Base-by-base conservation (phyloP, 2,888 invertebrate genomes). In the Scaptomyza tumidula region DNA sequence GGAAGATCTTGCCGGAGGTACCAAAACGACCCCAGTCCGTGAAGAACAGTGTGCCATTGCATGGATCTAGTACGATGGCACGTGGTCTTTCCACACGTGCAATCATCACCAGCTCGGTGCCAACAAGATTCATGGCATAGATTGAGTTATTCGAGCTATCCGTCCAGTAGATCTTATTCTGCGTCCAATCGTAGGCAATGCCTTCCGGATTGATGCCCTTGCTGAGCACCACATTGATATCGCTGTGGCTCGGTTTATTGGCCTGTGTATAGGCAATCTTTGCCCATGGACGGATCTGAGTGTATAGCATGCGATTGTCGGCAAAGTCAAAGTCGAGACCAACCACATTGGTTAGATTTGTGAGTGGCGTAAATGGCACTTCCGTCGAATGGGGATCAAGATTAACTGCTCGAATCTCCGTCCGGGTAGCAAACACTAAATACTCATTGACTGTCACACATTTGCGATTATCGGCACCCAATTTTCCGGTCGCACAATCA, bases 121-220 rank as follows among this genome's bases (percentile, higher is more conserved):
- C 97, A 88, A 98, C 97, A 24, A 97, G 92, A 90, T 98, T 98
- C 97, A 99, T 97, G 0, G 98, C 97, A 88, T 98, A 98, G 60
- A 98, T 98, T 11, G 97, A 97, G 85, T 97, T 97, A 83, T 98
- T 98, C 0, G 97, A 96, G 31, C 98, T 97, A 89, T 99, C 99
- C 0, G 99, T 98, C 98, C 98, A 99, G 91, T 99, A 99, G 39
- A 99, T 95, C 91, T 98, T 99, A 90, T 97, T 97, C 80, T 98
- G 98, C 0, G 99, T 97, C 99, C 99, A 99, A 90, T 99, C 99
- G 90, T 98, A 98, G 0, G 98, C 97, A 71, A 98, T 96, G 5
- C 98, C 98, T 91, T 98, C 98, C 0, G 98, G 98, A 92, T 97
- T 98, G 58, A 98, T 97, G 24, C 96, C 96, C 89, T 95, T 95